Evolutionary conservation across 1,140 invertebrate species (phyloP).

Genomic region (Nasonia vitripennis): DNA sequence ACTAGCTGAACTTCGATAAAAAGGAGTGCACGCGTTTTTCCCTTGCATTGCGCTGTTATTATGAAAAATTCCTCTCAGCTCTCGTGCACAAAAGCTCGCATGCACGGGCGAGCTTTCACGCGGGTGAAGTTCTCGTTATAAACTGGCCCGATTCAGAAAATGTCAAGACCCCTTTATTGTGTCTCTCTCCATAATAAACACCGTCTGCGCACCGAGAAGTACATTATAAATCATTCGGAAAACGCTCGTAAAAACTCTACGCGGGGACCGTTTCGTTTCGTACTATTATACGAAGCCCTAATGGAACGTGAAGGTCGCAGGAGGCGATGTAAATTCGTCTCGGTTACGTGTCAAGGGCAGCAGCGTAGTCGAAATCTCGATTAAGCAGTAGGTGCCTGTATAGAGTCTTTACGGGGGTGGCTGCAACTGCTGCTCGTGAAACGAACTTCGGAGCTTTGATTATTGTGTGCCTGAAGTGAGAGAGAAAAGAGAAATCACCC

Average conservation of each 20-base stretch:
- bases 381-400: background rate
- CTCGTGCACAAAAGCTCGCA: background rate
- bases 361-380: constrained; percentile 11
- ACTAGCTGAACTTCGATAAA: background rate
- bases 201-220: background rate
- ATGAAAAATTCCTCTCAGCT: background rate
- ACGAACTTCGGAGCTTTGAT: constrained; percentile 36
- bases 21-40: background rate
- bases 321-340: constrained; percentile 12
- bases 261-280: background rate
- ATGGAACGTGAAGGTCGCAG: constrained; percentile 15
- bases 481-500: constrained; percentile 21
- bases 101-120: background rate
- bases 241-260: background rate
- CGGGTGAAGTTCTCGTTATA: background rate
- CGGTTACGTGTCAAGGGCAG: constrained; percentile 6
- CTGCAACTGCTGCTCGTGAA: constrained; percentile 5
- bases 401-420: background rate
- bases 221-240: background rate
- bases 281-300: background rate
- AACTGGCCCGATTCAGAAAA: background rate
- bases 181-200: background rate
- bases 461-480: constrained; percentile 8
- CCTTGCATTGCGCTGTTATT: background rate
- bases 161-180: background rate